Evolutionary conservation across 2,113 vertebrate species (phyloP), one percentile per base, ranked within the genome.

Genomic region (Nothocercus julius): DNA sequence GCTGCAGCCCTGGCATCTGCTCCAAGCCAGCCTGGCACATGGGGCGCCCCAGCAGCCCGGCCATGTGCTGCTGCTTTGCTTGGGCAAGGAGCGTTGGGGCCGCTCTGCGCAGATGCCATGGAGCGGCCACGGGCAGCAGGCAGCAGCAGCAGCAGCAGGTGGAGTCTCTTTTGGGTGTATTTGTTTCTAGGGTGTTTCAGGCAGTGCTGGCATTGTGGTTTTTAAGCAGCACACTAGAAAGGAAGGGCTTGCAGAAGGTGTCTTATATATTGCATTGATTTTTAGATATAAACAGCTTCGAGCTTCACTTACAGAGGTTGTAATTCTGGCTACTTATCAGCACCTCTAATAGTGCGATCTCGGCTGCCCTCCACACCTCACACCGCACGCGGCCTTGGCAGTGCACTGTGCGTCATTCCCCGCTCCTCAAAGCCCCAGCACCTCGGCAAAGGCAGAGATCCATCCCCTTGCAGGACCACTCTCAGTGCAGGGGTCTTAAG

Each of bases 321-420:
- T 74, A 74, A 38, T 47, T 87, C 47, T 63, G 53, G 21, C 85
- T 85, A 22, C 79, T 93, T 93, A 84, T 90, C 87, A 70, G 78
- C 66, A 80, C 45, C 66, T 81, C 88, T 64, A 83, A 5, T 85
- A 73, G 13, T 53, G 36, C 45, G 38, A 72, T 80, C 49, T 61
- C 58, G 38, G 53, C 44, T 72, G 67, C 85, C 27, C 85, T 22
- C 21, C 49, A 9, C 4, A 21, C 21, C 49, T 49, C 11, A 11
- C 49, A 49, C 49, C 5, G 11, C 21, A 21, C 21, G 20, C 5
- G 49, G 49, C 49, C 49, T 22, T 49, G 49, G 49, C 20, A 28
- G 5, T 49, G 12, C 20, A 69, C 32, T 51, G 38, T 3, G 0
- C 79, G 19, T 42, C 66, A 12, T 51, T 82, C 40, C 30, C 32